A percentile compares a stretch with the other conserved stretches of the same genome.
Conservation (phyloP, 1,140 invertebrate species). For the Eulimnadia texana region DNA sequence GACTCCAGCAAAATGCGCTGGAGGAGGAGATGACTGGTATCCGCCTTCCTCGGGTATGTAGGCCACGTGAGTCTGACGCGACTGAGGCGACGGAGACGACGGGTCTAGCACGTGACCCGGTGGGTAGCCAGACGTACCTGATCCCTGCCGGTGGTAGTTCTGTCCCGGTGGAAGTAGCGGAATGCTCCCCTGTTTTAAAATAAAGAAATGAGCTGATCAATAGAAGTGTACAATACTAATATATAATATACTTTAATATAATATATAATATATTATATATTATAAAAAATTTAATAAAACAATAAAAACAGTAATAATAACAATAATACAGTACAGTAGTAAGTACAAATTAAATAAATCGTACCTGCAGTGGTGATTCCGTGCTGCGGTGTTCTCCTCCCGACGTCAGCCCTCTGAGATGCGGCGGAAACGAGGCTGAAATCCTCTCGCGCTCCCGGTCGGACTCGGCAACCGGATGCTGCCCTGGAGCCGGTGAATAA, state of each 20-base stretch:
- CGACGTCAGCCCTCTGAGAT: neutral
- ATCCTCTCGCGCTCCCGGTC: neutral
- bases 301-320: no score
- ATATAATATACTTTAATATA: neutral
- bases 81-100: neutral
- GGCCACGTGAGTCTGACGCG: slow-evolving; percentile 3
- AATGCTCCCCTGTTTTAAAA: neutral
- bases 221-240: no score
- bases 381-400: slow-evolving; percentile 7
- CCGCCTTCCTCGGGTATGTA: neutral
- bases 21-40: slow-evolving; percentile 8
- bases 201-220: neutral
- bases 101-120: slow-evolving; percentile 6
- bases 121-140: neutral
- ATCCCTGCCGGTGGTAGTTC: neutral
- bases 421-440: neutral
- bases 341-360: neutral
- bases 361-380: slow-evolving; percentile 2
- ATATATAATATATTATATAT: neutral
- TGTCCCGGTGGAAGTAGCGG: neutral
- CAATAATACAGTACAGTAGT: neutral
- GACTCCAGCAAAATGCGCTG: slow-evolving; percentile 1
- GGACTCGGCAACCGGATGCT: neutral
- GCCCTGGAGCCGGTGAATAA: neutral
- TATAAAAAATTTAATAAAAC: no score